These are phyloP conservation scores for Drosophila littoralis DNA, from an alignment of 1,140 invertebrate species.

Conservation along the genomic window DNA sequence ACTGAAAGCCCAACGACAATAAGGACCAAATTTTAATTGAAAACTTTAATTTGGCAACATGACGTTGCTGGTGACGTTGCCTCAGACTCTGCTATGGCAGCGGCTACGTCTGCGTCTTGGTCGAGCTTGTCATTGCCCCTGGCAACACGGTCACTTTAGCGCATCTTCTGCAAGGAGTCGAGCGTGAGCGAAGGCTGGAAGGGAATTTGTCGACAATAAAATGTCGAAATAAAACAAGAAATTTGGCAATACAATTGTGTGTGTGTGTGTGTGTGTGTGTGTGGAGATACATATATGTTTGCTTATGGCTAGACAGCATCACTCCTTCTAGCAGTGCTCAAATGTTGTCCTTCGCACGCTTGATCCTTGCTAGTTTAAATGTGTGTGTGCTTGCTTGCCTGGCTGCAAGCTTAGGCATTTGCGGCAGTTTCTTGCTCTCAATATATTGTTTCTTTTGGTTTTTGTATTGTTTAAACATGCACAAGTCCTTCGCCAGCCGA, in stretches of 20 bases:
- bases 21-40: slow-evolving; percentile 78
- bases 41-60: slow-evolving; percentile 80
- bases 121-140: slow-evolving; percentile 73
- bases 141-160: slow-evolving; percentile 51
- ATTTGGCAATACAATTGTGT: slow-evolving; percentile 36
- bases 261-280: slow-evolving; percentile 19
- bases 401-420: slow-evolving; percentile 44
- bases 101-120: slow-evolving; percentile 61
- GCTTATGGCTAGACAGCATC: slow-evolving; percentile 75
- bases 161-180: slow-evolving; percentile 59
- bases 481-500: slow-evolving; percentile 61
- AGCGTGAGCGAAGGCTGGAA: slow-evolving; percentile 30
- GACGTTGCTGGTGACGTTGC: slow-evolving; percentile 30
- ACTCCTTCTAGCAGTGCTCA: slow-evolving; percentile 62
- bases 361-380: slow-evolving; percentile 41
- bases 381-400: slow-evolving; percentile 37
- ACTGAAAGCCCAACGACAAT: slow-evolving; percentile 49
- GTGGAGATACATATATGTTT: slow-evolving; percentile 47
- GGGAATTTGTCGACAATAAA: slow-evolving; percentile 67
- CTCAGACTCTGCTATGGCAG: slow-evolving; percentile 5
- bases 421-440: slow-evolving; percentile 70
- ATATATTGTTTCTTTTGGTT: slow-evolving; percentile 73
- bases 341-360: slow-evolving; percentile 74
- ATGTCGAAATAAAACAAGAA: slow-evolving; percentile 79
- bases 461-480: slow-evolving; percentile 69